Base-by-base conservation (phyloP, 2,797 vertebrate genomes). In the Decapterus maruadsi region DNA sequence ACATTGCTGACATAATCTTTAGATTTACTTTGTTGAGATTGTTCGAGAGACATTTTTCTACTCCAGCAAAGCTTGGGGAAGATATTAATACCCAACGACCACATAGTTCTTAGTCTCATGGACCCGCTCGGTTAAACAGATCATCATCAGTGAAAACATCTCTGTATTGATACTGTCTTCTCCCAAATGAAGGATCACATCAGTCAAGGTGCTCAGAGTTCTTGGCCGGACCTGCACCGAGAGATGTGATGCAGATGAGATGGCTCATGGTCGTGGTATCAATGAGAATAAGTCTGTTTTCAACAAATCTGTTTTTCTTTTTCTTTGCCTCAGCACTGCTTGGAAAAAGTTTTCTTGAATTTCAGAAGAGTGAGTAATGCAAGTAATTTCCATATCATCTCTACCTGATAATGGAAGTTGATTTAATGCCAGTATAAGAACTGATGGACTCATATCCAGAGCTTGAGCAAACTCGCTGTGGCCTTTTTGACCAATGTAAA, bases 11-110 rank as follows among this genome's bases (percentile, higher is more conserved):
- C 68, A 57, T 55, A 36, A 53, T 61, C 38, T 71, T 66, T 63
- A 38, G 42, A 38, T 70, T 71, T 60, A 2, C 29, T 56, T 60
- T 46, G 7, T 19, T 57, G 26, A 48, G 42, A 74, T 65, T 63
- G 42, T 53, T 80, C 53, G 46, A 68, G 50, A 5, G 2, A 48
- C 55, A 5, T 46, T 46, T 12, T 31, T 76, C 43, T 57, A 20
- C 58, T 55, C 48, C 50, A 65, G 72, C 59, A 63, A 71, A 62
- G 26, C 31, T 57, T 45, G 36, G 53, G 62, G n/a, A 68, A 43
- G 53, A 82, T 68, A 68, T 67, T 46, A 53, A 57, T 36, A 29
- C 38, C 29, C 9, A 61, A 40, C 13, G 38, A 63, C 63, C 40
- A 19, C 51, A 13, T 53, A 1, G 3, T 40, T 67, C 56, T 68